These are phyloP conservation scores for Drosophila subobscura DNA, from an alignment of 1,140 invertebrate genomes.

Conservation along the genomic window DNA sequence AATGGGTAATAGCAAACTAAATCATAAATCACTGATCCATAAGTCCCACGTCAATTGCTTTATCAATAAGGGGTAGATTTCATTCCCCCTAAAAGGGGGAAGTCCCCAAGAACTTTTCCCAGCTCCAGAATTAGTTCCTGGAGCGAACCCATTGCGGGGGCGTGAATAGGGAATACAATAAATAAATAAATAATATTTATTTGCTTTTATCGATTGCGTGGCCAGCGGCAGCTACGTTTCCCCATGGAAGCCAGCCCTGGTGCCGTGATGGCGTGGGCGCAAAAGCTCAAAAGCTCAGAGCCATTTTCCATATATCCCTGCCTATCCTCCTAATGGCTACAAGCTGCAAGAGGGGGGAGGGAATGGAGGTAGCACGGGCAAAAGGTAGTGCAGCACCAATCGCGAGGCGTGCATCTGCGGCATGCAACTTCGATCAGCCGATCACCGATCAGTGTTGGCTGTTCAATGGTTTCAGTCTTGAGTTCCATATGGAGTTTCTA, in stretches of 20 bases:
- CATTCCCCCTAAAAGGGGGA: constrained; percentile 5
- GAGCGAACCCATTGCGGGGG: too few species aligned
- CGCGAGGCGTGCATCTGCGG: constrained; percentile 61
- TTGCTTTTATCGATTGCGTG: constrained; percentile 51
- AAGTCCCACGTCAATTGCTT: too few species aligned
- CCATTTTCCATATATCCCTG: constrained; percentile 4
- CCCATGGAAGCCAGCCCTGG: background rate
- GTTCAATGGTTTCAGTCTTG: too few species aligned
- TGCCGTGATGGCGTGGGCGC: constrained; percentile 27
- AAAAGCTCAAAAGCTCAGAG: constrained; percentile 19
- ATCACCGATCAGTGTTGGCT: constrained; percentile 21
- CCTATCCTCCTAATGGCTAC: background rate
- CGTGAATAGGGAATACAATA: constrained; percentile 17
- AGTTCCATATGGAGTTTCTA: too few species aligned
- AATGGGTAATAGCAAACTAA: too few species aligned
- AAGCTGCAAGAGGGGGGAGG: too few species aligned
- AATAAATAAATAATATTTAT: constrained; percentile 72
- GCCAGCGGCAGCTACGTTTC: constrained; percentile 16
- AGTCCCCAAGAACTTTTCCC: background rate
- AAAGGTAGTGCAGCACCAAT: constrained; percentile 22
- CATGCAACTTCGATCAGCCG: constrained; percentile 38
- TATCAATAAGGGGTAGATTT: too few species aligned
- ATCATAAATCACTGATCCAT: too few species aligned
- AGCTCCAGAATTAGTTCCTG: background rate
- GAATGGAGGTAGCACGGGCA: background rate